Evolutionary conservation across 2,888 invertebrate species (phyloP).

Genomic region (Caenorhabditis sp.): DNA sequence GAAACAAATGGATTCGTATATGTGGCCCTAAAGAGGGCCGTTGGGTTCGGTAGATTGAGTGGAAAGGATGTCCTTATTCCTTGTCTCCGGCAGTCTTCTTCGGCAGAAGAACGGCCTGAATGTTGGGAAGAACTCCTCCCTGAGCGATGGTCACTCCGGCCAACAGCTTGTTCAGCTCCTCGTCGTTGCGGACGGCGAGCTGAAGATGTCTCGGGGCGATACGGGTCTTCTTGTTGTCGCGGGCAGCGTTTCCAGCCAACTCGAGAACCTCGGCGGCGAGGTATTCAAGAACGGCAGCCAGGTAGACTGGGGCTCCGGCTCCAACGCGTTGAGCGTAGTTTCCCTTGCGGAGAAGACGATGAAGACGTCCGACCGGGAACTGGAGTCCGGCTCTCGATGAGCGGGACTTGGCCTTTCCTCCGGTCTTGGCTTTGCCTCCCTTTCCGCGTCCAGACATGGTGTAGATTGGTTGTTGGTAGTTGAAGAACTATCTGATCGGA

Average conservation of each 20-base stretch:
- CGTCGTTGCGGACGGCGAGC: conserved; percentile 60
- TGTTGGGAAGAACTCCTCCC: conserved; percentile 85
- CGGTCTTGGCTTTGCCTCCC: conserved; percentile 72
- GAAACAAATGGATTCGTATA: too few species aligned
- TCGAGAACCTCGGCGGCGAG: conserved; percentile 75
- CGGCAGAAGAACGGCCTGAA: conserved; percentile 77
- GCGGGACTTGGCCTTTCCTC: conserved; percentile 67
- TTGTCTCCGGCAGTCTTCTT: conserved; percentile 76
- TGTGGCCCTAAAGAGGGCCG: conserved; percentile 66
- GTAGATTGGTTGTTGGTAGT: too few species aligned
- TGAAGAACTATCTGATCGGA: too few species aligned
- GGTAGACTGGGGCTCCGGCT: conserved; percentile 69
- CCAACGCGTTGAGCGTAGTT: conserved; percentile 74
- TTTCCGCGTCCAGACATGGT: conserved; percentile 87
- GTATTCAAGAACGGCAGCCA: conserved; percentile 56
- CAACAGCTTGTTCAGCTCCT: conserved; percentile 68
- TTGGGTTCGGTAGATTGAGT: too few species aligned
- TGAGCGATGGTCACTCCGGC: conserved; percentile 87
- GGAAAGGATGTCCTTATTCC: too few species aligned
- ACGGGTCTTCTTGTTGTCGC: conserved; percentile 81
- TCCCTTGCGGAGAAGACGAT: conserved; percentile 72
- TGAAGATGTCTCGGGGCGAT: conserved; percentile 76
- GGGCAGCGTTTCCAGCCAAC: conserved; percentile 80
- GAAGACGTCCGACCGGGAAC: conserved; percentile 77
- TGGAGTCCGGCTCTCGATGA: conserved; percentile 76